Base-by-base conservation (phyloP, 2,888 invertebrate genomes). In the Chymomyza fuscimana region DNA sequence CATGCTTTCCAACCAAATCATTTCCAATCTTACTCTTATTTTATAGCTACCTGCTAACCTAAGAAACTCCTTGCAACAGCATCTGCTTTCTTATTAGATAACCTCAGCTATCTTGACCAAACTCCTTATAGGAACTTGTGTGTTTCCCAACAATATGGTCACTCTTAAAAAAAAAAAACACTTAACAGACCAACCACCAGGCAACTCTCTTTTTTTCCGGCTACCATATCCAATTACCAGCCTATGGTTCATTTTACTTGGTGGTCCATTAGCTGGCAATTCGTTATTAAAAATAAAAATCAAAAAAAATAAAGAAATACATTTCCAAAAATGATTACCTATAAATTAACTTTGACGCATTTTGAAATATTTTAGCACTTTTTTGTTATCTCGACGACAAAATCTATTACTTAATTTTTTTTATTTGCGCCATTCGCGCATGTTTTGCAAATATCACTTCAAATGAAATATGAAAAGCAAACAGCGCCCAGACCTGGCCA, bases 311-410 rank as follows among this genome's bases (percentile, higher is more conserved):
- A 46, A 46, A 46, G 10, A 46, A 12, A 12, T 46, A 46, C 40
- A 36, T 16, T 58, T 22, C 9, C 58, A 62, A 67, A 75, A 72
- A 68, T 61, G 50, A 74, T 72, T 78, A 69, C 78, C 77, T 74
- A 86, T 85, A 86, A 85, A 85, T 85, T 84, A 78, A 65, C 71
- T 78, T 80, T 77, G 86, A 86, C 82, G 80, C 82, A 72, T 82
- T 86, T 85, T 73, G 71, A 86, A 85, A 86, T 83, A 89, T 89
- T 89, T 89, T 89, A 89, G 89, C 89, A 89, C 89, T 88, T 89
- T 85, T 88, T 81, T 82, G 82, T 86, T 89, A 89, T 89, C 89
- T 72, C 74, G 65, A 73, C 78, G 77, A 81, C 82, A 81, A 88
- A 88, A 89, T 89, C 89, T 83, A 86, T 87, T 86, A 87, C 86